Base-by-base conservation (phyloP, 2,888 invertebrate genomes). In the Malacosoma neustria region DNA sequence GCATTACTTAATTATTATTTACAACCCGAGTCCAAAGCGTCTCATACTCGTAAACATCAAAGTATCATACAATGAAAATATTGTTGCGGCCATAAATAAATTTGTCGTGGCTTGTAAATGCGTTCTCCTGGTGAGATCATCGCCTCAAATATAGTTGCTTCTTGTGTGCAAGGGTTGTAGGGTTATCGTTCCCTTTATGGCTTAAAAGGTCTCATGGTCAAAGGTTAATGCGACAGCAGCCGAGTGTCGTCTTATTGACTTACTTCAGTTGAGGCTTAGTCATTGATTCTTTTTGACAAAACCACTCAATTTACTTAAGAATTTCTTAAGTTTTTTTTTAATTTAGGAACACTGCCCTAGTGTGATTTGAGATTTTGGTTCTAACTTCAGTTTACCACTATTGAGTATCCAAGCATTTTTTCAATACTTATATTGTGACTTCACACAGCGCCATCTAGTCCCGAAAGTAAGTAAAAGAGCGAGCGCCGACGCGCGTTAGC, bases 51-150 rank as follows among this genome's bases (percentile, higher is more conserved):
- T 42, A 46, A 49, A 48, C 49, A 38, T 30, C 46, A 51, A 49
- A 46, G 43, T 42, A 35, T 42, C 43, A 46, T 60, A 68, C 59
- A 61, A 61, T 55, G 50, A 49, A 43, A 52, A 55, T 54, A 49
- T 62, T 59, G 29, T 34, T 30, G 13, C 13, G 29, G n/a, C 29
- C 22, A 43, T 64, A 65, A 72, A 73, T 67, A 67, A 57, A 34
- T 34, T n/a, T 30, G 11, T 30, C 5, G n/a, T 30, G 11, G 11
- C 22, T 33, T 22, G 9, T n/a, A 29, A 7, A 13, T 9, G 31
- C 13, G 33, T 36, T n/a, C 15, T 14, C 35, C 43, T 47, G 55
- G 60, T 82, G 82, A 80, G 72, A 72, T 82, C 82, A 82, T 70
- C 73, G 71, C 57, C 66, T 42, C 47, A 61, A 71, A 73, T 72